These are phyloP conservation scores for Phoenoteleia sp. DNA, from an alignment of 2,888 invertebrate species.

Conservation along the genomic window DNA sequence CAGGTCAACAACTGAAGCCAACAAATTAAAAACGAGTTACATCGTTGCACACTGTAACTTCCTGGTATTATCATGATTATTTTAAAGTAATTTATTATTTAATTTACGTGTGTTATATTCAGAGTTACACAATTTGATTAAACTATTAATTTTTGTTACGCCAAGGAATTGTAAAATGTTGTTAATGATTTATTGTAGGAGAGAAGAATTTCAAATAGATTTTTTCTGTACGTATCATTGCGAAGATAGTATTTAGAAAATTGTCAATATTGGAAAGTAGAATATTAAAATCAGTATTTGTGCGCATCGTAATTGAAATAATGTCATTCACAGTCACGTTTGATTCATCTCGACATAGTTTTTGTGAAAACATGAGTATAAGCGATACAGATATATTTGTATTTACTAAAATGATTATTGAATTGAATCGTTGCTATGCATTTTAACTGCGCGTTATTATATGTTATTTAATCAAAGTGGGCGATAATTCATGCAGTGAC, in stretches of 20 bases:
- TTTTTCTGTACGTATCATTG: too few relatives aligned
- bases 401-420: conserved; percentile 11
- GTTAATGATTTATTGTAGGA: too few relatives aligned
- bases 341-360: conserved; percentile 21
- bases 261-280: too few relatives aligned
- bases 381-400: conserved; percentile 7
- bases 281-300: too few relatives aligned
- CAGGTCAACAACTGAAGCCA: conserved; percentile 36
- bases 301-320: conserved; percentile 10
- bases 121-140: neutral
- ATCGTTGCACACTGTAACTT: conserved; percentile 28
- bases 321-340: conserved; percentile 30
- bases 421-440: conserved; percentile 12
- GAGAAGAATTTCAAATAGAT: too few relatives aligned
- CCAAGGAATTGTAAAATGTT: too few relatives aligned
- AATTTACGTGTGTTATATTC: too few relatives aligned
- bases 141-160: neutral
- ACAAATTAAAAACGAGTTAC: too few relatives aligned
- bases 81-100: neutral
- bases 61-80: conserved; percentile 9
- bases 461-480: neutral
- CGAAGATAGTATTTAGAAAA: too few relatives aligned
- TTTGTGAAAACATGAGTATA: conserved; percentile 1
- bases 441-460: conserved; percentile 16
- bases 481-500: neutral